Evolutionary conservation across 2,113 vertebrate species (phyloP).

Genomic region (Onychorhynchus coronatus): DNA sequence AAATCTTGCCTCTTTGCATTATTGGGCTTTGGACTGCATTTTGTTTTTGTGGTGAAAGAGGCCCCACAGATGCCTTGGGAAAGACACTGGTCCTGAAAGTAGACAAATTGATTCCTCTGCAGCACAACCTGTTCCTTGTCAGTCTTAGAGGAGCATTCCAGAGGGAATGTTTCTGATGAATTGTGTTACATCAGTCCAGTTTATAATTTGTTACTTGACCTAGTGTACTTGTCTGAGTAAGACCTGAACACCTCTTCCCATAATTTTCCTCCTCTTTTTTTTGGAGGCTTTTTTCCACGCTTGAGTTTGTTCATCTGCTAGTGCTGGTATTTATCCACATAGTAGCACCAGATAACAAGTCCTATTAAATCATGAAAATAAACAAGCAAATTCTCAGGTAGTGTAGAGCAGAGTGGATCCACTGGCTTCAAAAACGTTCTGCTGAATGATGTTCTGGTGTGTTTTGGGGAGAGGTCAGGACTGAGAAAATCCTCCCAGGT

Average conservation of each 20-base stretch:
- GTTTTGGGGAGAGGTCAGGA: background rate
- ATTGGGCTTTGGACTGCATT: background rate
- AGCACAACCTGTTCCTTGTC: background rate
- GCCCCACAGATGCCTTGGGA: background rate
- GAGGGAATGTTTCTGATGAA: background rate
- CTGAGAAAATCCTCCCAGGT: background rate
- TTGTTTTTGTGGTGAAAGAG: background rate
- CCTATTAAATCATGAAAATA: background rate
- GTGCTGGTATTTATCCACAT: background rate
- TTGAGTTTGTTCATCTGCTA: background rate
- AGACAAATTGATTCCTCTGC: background rate
- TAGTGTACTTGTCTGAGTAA: background rate
- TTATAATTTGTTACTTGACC: background rate
- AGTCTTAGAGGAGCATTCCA: background rate
- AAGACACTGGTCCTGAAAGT: background rate
- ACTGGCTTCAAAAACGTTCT: background rate
- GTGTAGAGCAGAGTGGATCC: background rate
- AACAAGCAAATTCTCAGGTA: background rate
- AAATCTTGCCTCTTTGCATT: accelerated
- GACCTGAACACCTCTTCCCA: background rate
- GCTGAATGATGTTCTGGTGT: background rate
- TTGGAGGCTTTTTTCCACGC: background rate
- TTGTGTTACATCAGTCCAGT: background rate
- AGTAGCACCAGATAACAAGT: background rate
- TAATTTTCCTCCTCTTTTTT: background rate